Percentiles rank a stretch among this genome's conserved stretches.
These are phyloP conservation scores for Papilio glaucus DNA, from an alignment of 1,140 invertebrate genomes.

Conservation along the genomic window DNA sequence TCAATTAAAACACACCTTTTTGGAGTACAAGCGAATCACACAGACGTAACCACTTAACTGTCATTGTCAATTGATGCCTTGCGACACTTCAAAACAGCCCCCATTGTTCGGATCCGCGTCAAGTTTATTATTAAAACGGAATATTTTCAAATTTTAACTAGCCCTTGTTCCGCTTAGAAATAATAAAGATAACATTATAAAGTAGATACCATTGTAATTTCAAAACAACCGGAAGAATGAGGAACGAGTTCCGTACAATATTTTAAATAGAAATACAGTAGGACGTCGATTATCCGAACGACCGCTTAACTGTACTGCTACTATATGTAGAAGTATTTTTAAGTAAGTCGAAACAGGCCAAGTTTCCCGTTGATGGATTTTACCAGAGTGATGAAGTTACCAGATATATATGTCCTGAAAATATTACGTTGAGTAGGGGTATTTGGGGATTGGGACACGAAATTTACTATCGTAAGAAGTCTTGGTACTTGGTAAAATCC, in stretches of 20 bases:
- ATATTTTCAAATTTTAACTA: constrained; percentile 15
- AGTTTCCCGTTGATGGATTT: no score
- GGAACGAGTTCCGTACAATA: not conserved
- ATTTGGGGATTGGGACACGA: no score
- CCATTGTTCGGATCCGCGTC: not conserved
- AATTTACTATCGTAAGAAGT: no score
- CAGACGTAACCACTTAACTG: not conserved
- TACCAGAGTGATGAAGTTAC: no score
- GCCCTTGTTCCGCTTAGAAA: constrained; percentile 7
- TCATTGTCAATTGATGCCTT: not conserved
- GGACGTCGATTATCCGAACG: no score
- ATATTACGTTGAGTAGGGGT: no score
- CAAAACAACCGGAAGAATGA: not conserved
- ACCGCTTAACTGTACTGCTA: no score
- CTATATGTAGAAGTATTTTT: no score
- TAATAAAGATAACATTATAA: constrained; percentile 7
- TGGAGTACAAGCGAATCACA: not conserved
- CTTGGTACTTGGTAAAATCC: no score
- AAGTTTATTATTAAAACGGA: constrained; percentile 1
- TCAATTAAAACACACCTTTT: not conserved
- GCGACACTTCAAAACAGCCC: not conserved
- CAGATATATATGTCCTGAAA: no score
- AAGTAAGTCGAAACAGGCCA: no score
- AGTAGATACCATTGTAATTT: not conserved
- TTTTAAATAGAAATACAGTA: no score